These are phyloP conservation scores for Centruroides vittatus DNA, from an alignment of 1,140 invertebrate species.

Conservation along the genomic window DNA sequence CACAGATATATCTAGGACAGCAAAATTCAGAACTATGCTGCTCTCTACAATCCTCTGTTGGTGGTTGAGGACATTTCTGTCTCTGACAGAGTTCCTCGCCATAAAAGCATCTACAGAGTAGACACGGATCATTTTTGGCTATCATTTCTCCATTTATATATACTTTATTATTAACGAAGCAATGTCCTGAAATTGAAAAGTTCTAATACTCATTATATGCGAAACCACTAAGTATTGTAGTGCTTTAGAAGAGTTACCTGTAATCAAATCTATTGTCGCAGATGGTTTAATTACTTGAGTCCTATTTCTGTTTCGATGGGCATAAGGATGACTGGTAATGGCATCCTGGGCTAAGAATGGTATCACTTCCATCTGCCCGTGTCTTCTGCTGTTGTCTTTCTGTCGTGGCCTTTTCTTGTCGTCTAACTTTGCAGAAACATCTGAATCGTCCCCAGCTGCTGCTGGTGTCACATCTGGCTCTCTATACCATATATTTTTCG, in stretches of 20 bases:
- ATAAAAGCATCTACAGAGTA: conserved; percentile 39
- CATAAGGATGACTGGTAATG: conserved; percentile 25
- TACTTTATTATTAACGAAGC: conserved; percentile 30
- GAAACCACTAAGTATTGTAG: too few species aligned
- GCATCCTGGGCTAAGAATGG: conserved; percentile 65
- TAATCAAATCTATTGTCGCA: conserved; percentile 6
- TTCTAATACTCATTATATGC: too few species aligned
- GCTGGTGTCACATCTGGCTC: too few species aligned
- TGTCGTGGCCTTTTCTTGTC: conserved; percentile 9
- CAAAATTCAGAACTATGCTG: conserved; percentile 25
- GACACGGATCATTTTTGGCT: conserved; percentile 31
- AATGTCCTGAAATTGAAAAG: conserved; percentile 13
- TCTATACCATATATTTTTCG: too few species aligned
- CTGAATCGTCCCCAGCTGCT: neutral
- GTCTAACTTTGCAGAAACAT: neutral
- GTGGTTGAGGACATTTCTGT: conserved; percentile 35
- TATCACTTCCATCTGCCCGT: conserved; percentile 38
- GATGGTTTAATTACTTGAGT: neutral
- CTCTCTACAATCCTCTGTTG: conserved; percentile 28
- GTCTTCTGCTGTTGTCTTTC: neutral
- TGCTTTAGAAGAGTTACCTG: conserved; percentile 1
- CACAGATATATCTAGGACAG: conserved; percentile 37
- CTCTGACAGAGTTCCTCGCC: conserved; percentile 38
- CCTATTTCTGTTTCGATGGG: too few species aligned
- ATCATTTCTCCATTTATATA: conserved; percentile 36